A percentile compares a stretch with the other conserved stretches of the same genome.
Conservation (phyloP, 2,797 vertebrate species). For the Spinus olivaceus region DNA sequence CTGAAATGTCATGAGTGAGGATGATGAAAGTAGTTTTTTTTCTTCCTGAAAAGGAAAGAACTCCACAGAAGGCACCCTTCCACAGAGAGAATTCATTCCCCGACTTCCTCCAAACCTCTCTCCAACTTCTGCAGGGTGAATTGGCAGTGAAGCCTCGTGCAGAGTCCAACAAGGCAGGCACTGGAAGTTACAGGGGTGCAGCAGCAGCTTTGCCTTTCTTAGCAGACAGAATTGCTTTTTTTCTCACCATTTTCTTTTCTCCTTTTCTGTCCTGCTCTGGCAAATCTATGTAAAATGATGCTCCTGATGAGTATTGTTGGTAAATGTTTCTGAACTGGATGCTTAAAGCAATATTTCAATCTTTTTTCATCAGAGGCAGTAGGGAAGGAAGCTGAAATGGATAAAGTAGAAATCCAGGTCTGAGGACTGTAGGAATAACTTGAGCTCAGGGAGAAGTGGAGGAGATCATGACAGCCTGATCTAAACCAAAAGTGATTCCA, state of each 20-base stretch:
- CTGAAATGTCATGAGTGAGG: not conserved
- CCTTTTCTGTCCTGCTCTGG: not conserved
- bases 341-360: not conserved
- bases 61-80: not conserved
- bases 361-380: not conserved
- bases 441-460: not conserved
- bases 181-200: not conserved
- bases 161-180: not conserved
- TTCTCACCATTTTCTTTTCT: not conserved
- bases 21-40: not conserved
- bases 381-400: not conserved
- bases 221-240: not conserved
- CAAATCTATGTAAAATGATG: not conserved
- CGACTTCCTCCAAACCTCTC: not conserved
- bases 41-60: not conserved
- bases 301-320: not conserved
- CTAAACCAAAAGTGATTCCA: not conserved
- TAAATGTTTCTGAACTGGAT: not conserved
- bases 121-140: not conserved
- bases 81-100: not conserved
- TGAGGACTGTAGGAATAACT: not conserved
- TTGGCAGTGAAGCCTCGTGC: not conserved
- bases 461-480: fast-evolving
- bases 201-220: not conserved
- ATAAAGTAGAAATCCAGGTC: not conserved